Evolutionary conservation across 1,140 invertebrate species (phyloP).

Genomic region (Calliphora vicina): DNA sequence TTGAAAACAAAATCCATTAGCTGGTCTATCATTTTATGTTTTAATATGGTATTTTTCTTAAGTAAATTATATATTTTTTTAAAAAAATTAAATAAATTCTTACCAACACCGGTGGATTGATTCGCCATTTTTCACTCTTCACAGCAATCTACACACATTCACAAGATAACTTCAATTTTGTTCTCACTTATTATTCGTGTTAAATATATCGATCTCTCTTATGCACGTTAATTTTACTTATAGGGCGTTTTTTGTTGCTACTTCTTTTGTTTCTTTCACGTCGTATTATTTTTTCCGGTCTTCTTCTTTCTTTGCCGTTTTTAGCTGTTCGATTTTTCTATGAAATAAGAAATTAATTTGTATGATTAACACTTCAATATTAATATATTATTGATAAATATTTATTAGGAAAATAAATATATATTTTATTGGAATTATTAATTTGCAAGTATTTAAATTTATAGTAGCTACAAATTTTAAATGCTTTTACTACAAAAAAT

Average conservation of each 20-base stretch:
- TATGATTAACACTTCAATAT: neutral
- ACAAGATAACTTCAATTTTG: slow-evolving; percentile 24
- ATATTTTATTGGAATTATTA: neutral
- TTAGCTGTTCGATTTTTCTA: slow-evolving; percentile 7
- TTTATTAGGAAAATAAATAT: neutral
- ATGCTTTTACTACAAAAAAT: neutral
- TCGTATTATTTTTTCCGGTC: slow-evolving; percentile 3
- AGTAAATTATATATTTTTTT: slow-evolving; percentile 19
- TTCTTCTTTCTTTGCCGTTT: neutral
- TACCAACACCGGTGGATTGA: slow-evolving; percentile 64
- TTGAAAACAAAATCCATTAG: neutral
- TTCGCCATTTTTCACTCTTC: slow-evolving; percentile 58
- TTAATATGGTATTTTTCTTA: neutral
- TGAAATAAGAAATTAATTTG: neutral
- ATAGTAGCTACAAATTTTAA: neutral
- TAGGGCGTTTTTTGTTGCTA: neutral
- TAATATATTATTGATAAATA: neutral
- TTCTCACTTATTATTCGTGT: slow-evolving; percentile 12
- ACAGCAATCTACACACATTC: slow-evolving; percentile 26
- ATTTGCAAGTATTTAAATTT: too few relatives aligned
- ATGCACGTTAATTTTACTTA: neutral
- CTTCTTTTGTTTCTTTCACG: slow-evolving; percentile 3
- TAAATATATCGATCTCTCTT: slow-evolving; percentile 9
- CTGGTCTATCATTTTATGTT: neutral
- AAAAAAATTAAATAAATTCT: slow-evolving; percentile 52